A percentile compares a stretch with the other conserved stretches of the same genome.
Conservation (phyloP, 2,113 vertebrate species). For the Alethe castanea region DNA sequence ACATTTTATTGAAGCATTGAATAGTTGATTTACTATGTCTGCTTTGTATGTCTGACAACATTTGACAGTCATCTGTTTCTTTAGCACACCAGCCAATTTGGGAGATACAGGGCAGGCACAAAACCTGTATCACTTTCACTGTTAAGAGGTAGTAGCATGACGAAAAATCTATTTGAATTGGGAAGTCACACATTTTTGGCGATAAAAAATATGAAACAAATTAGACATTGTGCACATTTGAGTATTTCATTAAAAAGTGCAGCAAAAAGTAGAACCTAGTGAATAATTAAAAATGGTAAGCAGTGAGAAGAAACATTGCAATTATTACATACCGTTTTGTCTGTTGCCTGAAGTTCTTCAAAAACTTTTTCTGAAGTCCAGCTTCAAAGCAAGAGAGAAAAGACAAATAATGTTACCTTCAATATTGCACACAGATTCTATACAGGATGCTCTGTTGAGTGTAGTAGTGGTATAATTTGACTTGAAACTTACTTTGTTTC, state of each 20-base stretch:
- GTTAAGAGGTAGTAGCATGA: background rate
- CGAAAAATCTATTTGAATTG: background rate
- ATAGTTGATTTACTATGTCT: background rate
- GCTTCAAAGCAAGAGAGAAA: conserved; percentile 70
- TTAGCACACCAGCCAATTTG: background rate
- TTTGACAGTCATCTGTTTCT: background rate
- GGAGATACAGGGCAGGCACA: background rate
- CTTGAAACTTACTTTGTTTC: conserved; percentile 85
- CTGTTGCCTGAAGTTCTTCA: conserved; percentile 94
- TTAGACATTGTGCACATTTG: background rate
- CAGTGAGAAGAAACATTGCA: background rate
- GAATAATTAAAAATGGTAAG: background rate
- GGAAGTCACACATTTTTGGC: background rate
- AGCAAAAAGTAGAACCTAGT: background rate
- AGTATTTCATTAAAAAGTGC: background rate
- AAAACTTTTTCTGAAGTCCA: conserved; percentile 97
- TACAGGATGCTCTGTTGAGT: background rate
- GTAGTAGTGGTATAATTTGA: background rate
- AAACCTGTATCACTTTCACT: background rate
- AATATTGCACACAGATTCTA: background rate
- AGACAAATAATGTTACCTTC: background rate
- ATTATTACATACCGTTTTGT: conserved; percentile 81
- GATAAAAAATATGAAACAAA: background rate
- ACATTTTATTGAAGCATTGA: background rate
- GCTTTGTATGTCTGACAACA: background rate